Percentiles rank a stretch among this genome's conserved stretches.
Conservation (phyloP, 2,113 vertebrate species). For the Raphicerus campestris region DNA sequence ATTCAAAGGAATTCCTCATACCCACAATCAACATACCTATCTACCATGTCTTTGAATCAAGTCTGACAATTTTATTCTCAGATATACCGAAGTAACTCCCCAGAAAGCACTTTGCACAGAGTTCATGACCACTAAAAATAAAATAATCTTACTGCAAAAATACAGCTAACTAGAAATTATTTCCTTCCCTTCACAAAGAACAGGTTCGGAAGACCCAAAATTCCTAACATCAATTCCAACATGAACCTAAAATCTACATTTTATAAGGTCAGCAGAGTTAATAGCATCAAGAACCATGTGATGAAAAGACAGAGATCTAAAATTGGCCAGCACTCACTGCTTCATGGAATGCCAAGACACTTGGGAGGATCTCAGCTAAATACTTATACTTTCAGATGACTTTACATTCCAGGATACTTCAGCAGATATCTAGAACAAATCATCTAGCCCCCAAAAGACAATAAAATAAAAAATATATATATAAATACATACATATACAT, state of each 20-base stretch:
- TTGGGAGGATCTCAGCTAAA: background rate
- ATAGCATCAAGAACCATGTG: background rate
- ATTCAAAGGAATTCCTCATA: background rate
- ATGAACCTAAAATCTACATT: background rate
- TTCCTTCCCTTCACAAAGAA: background rate
- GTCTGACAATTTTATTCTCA: background rate
- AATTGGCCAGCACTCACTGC: background rate
- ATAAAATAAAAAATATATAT: background rate
- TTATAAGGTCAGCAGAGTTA: background rate
- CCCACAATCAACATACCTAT: background rate
- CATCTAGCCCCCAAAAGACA: background rate
- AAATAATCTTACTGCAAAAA: constrained; percentile 6
- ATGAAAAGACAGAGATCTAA: background rate
- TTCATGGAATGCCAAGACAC: background rate
- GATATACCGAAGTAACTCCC: background rate
- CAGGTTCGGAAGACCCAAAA: background rate
- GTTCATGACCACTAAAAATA: constrained; percentile 22
- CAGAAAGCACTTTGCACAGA: background rate
- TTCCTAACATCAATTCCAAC: background rate
- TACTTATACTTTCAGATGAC: background rate
- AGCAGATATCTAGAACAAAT: background rate
- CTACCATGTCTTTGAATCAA: background rate
- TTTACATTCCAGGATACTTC: background rate
- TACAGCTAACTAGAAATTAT: constrained; percentile 8
- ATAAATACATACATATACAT: too few relatives aligned